Conservation (phyloP, 2,797 vertebrate species). For the Loriculus beryllinus region DNA sequence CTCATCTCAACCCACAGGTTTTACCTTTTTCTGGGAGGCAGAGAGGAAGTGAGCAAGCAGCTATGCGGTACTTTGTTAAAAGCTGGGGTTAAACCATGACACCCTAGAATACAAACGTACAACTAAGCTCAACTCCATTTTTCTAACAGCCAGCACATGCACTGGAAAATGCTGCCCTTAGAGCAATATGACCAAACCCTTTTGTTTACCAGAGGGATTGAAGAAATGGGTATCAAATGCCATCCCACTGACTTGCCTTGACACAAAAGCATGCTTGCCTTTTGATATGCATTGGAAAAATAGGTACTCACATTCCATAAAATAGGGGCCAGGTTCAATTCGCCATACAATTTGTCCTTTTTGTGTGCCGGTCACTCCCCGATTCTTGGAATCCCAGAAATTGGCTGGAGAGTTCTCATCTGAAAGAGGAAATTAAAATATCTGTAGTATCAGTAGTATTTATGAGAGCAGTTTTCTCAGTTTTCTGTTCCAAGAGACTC, state of each 20-base stretch:
- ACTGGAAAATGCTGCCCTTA: background rate
- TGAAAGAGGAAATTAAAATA: slow-evolving; percentile 55
- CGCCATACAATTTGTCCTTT: slow-evolving; percentile 98
- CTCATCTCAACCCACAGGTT: background rate
- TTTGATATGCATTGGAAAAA: background rate
- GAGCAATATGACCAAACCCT: background rate
- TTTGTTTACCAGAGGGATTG: background rate
- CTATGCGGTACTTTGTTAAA: background rate
- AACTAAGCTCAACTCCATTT: background rate
- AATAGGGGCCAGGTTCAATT: slow-evolving; percentile 93
- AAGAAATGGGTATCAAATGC: background rate
- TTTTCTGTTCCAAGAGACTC: background rate
- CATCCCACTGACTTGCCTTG: background rate
- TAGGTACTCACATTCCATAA: slow-evolving; percentile 91
- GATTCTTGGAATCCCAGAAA: slow-evolving; percentile 98
- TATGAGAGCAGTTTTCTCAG: background rate
- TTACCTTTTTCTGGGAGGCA: background rate
- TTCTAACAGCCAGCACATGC: rapidly evolving
- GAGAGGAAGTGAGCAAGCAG: background rate
- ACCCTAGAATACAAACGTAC: background rate
- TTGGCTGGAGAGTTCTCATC: slow-evolving; percentile 97
- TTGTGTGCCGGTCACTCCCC: slow-evolving; percentile 95
- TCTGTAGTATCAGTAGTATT: background rate
- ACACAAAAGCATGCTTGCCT: background rate
- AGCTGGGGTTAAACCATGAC: background rate